A percentile compares a stretch with the other conserved stretches of the same genome.
These are phyloP conservation scores for Ptychadena robeensis DNA, from an alignment of 2,797 vertebrate species.

Conservation along the genomic window DNA sequence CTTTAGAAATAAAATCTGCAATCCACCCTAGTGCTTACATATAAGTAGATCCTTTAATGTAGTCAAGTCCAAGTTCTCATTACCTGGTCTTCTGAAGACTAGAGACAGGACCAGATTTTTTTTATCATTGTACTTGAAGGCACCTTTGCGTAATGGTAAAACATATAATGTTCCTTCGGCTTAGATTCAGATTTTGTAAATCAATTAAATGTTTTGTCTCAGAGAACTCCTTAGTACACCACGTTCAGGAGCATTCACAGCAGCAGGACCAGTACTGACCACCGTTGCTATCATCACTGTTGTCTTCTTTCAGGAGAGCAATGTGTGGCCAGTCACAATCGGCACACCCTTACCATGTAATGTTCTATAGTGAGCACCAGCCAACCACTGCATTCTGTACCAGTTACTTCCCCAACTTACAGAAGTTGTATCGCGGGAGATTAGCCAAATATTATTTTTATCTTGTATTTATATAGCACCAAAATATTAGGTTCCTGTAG, in stretches of 20 bases:
- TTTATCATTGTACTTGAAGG: too few species aligned
- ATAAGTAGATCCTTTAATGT: too few species aligned
- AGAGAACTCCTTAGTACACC: too few species aligned
- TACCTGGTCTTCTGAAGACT: neutral
- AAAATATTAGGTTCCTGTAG: too few species aligned
- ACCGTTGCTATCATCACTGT: slow-evolving; percentile 68
- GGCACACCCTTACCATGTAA: slow-evolving; percentile 80
- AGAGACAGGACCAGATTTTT: too few species aligned
- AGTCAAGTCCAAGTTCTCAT: too few species aligned
- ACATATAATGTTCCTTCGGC: too few species aligned
- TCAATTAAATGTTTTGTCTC: too few species aligned
- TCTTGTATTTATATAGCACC: too few species aligned
- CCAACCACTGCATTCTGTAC: slow-evolving; percentile 81
- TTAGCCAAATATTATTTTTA: too few species aligned
- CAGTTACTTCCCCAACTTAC: slow-evolving; percentile 80
- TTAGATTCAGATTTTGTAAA: too few species aligned
- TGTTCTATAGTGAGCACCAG: slow-evolving; percentile 84
- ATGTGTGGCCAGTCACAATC: slow-evolving; percentile 80
- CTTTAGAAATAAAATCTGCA: neutral
- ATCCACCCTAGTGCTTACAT: neutral
- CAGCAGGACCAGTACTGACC: slow-evolving; percentile 96
- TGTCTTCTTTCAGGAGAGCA: slow-evolving; percentile 85
- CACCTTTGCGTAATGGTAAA: too few species aligned
- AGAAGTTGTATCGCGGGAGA: slow-evolving; percentile 74
- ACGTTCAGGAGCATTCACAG: slow-evolving; percentile 80